These are phyloP conservation scores for Callospermophilus lateralis DNA, from an alignment of 2,113 vertebrate genomes.

Conservation along the genomic window DNA sequence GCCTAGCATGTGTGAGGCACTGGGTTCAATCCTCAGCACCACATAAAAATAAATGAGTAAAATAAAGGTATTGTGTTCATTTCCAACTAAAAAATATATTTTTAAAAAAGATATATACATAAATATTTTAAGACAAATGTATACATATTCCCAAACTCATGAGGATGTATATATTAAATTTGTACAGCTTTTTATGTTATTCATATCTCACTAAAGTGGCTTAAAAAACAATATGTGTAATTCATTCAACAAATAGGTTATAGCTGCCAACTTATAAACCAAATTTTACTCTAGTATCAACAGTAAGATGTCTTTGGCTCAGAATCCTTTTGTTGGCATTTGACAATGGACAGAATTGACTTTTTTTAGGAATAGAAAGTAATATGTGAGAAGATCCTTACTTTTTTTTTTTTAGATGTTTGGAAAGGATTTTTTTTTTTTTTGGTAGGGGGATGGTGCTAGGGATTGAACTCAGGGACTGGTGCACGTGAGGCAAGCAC, in stretches of 20 bases:
- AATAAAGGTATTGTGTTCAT: too few relatives aligned
- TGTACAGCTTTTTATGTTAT: background rate
- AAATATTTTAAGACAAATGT: background rate
- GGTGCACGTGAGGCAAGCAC: too few relatives aligned
- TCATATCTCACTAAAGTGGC: background rate
- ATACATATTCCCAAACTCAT: background rate
- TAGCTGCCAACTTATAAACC: background rate
- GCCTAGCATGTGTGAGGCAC: too few relatives aligned
- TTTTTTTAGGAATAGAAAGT: constrained; percentile 40
- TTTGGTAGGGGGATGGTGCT: too few relatives aligned
- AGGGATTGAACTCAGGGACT: too few relatives aligned
- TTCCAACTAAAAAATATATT: too few relatives aligned
- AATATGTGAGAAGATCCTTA: background rate
- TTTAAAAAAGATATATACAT: too few relatives aligned
- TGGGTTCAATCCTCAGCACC: too few relatives aligned
- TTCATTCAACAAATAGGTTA: background rate
- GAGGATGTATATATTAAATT: background rate
- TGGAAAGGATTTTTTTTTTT: constrained; percentile 39
- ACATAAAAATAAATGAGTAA: too few relatives aligned
- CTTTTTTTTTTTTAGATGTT: constrained; percentile 23
- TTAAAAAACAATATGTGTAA: background rate
- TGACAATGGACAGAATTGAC: background rate
- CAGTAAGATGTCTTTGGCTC: background rate
- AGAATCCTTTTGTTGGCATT: background rate
- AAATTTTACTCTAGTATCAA: background rate